These are phyloP conservation scores for Steinernema khuongi DNA, from an alignment of 1,140 invertebrate species.

Conservation along the genomic window DNA sequence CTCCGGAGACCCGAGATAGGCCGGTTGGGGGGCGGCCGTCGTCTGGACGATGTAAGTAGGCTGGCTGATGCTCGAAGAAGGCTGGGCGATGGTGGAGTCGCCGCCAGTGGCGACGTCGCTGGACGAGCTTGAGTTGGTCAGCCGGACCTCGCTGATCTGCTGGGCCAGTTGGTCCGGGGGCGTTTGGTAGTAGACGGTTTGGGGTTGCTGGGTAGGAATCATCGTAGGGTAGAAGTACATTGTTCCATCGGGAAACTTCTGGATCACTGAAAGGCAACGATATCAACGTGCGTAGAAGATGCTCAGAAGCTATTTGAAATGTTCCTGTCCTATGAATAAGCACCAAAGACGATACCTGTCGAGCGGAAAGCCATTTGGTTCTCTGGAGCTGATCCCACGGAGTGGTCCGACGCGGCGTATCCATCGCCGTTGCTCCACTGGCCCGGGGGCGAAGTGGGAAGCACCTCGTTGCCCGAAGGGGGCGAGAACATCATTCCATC, in stretches of 20 bases:
- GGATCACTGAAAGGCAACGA: background rate
- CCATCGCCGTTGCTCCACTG: constrained; percentile 8
- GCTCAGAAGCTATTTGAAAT: too few relatives aligned
- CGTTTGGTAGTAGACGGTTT: background rate
- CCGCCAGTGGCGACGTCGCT: background rate
- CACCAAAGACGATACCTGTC: background rate
- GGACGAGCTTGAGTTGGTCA: background rate
- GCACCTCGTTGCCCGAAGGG: background rate
- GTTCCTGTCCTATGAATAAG: too few relatives aligned
- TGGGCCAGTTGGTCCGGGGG: background rate
- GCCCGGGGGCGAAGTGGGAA: background rate
- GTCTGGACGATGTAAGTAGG: background rate
- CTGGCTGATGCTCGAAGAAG: background rate
- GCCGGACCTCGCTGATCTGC: background rate
- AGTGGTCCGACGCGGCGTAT: background rate
- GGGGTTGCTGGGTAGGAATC: background rate
- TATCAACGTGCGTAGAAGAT: background rate
- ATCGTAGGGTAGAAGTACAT: background rate
- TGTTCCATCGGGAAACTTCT: background rate
- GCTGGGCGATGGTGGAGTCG: background rate
- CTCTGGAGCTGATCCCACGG: background rate
- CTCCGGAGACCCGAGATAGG: background rate
- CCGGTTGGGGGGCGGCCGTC: background rate
- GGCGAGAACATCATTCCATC: constrained; percentile 6
- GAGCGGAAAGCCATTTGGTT: background rate